These are phyloP conservation scores for Sphaerophoria taeniata DNA, from an alignment of 2,888 invertebrate genomes.

Conservation along the genomic window DNA sequence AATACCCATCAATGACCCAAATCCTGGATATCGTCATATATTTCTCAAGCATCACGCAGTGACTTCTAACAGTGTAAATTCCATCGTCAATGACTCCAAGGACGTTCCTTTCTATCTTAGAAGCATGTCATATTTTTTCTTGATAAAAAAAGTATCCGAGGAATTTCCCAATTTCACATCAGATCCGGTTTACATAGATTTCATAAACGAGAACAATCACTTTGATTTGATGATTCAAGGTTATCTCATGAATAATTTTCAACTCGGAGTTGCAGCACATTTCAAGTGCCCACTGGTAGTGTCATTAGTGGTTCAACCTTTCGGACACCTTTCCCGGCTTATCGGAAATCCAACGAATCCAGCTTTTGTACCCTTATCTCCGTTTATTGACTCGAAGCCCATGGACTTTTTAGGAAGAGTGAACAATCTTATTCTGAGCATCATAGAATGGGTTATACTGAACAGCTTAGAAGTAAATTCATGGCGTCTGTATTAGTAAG, in stretches of 20 bases:
- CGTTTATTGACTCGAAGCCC: slow-evolving; percentile 36
- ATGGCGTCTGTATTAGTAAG: slow-evolving; percentile 29
- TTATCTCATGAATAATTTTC: slow-evolving; percentile 74
- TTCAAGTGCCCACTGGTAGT: slow-evolving; percentile 77
- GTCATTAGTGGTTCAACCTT: slow-evolving; percentile 70
- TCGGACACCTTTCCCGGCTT: slow-evolving; percentile 52
- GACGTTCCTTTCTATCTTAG: neutral
- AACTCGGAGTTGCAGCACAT: slow-evolving; percentile 76
- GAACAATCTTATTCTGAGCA: slow-evolving; percentile 55
- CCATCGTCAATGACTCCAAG: neutral
- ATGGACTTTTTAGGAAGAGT: slow-evolving; percentile 72
- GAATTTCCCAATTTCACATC: slow-evolving; percentile 47
- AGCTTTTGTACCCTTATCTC: slow-evolving; percentile 62
- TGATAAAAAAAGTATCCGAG: neutral
- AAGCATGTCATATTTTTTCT: neutral
- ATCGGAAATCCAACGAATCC: slow-evolving; percentile 75
- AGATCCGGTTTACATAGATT: slow-evolving; percentile 67
- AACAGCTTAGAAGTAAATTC: neutral
- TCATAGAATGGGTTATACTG: slow-evolving; percentile 17
- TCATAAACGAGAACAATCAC: slow-evolving; percentile 73
- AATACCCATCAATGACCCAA: slow-evolving; percentile 77
- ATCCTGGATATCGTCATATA: slow-evolving; percentile 78
- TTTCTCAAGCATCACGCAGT: slow-evolving; percentile 71
- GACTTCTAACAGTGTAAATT: slow-evolving; percentile 1
- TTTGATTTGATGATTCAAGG: slow-evolving; percentile 77